Evolutionary conservation across 2,888 invertebrate species (phyloP).

Genomic region (Onthophagus sagittarius): DNA sequence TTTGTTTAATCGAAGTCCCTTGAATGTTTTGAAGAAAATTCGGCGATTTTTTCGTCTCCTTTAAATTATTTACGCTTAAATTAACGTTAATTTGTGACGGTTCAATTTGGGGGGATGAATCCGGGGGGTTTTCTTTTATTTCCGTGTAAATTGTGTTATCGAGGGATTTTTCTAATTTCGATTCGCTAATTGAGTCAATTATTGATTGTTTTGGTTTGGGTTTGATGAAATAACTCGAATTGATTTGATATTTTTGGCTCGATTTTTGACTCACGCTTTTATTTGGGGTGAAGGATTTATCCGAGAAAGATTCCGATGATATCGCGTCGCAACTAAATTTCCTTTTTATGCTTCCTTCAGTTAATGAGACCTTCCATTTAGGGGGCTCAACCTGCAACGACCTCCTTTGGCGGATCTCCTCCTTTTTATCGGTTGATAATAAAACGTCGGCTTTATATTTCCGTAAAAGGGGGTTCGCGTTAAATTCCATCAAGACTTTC

Average conservation of each 20-base stretch:
- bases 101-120: neutral
- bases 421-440: constrained; percentile 43
- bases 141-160: constrained; percentile 27
- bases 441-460: constrained; percentile 45
- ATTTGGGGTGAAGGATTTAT: neutral
- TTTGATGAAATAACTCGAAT: constrained; percentile 15
- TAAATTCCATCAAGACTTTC: constrained; percentile 61
- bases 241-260: constrained; percentile 21
- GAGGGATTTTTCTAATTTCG: constrained; percentile 36
- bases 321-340: constrained; percentile 39
- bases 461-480: constrained; percentile 52
- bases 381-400: constrained; percentile 33
- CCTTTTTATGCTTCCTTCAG: constrained; percentile 41
- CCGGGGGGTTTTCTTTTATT: neutral
- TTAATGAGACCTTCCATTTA: constrained; percentile 44
- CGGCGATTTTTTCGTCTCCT: constrained; percentile 38
- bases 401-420: constrained; percentile 34
- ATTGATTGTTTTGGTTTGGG: constrained; percentile 28
- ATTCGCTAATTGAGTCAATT: too few relatives aligned
- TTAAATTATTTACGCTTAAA: constrained; percentile 36
- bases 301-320: constrained; percentile 24
- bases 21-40: constrained; percentile 37
- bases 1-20: constrained; percentile 29
- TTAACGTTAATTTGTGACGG: constrained; percentile 36
- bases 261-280: constrained; percentile 12